Conservation (phyloP, 2,113 vertebrate genomes). For the Tonatia bakeri region DNA sequence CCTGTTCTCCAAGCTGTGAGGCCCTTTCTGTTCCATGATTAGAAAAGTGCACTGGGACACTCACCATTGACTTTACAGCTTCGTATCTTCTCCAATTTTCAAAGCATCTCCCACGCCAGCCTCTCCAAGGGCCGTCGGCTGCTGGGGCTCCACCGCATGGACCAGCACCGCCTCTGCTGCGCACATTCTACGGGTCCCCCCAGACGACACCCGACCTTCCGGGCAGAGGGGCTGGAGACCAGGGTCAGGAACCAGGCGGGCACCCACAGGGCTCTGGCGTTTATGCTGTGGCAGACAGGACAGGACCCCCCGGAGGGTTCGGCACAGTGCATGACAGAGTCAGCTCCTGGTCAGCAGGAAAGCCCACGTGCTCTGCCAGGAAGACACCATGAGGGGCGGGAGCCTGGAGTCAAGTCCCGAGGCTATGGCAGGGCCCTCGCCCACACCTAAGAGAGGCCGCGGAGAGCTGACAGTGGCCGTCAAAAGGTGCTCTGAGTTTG, state of each 20-base stretch:
- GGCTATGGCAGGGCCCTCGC: not conserved
- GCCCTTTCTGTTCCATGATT: not conserved
- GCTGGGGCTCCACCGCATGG: not conserved
- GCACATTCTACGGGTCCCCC: too few relatives aligned
- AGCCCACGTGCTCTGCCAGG: not conserved
- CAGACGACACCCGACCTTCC: not conserved
- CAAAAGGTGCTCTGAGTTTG: fast-evolving
- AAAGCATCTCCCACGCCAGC: not conserved
- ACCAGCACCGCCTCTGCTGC: not conserved
- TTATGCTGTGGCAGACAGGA: too few relatives aligned
- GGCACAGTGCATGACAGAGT: not conserved
- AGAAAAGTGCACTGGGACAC: not conserved
- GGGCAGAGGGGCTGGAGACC: not conserved
- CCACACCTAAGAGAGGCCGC: not conserved
- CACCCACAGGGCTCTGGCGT: not conserved
- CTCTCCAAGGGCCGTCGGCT: not conserved
- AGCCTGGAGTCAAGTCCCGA: not conserved
- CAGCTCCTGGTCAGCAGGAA: not conserved
- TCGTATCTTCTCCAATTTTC: not conserved
- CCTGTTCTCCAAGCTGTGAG: not conserved
- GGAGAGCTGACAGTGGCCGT: not conserved
- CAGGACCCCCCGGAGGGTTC: not conserved
- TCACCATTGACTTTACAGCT: not conserved
- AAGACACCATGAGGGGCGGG: not conserved
- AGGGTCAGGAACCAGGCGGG: not conserved